Conservation (phyloP, 2,113 vertebrate species). For the Suricata suricatta region DNA sequence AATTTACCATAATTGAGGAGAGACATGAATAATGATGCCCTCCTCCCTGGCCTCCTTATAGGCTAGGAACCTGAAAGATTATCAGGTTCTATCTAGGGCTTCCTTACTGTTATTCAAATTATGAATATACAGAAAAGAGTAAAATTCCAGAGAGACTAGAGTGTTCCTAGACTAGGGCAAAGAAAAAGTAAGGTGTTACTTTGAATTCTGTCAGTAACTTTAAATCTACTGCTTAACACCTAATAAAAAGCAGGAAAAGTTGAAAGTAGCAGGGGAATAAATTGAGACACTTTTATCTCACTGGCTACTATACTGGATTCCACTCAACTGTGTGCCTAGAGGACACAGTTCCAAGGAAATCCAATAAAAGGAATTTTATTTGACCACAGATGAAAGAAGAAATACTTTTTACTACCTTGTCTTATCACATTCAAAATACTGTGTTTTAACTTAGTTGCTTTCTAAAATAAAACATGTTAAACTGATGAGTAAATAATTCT, state of each 20-base stretch:
- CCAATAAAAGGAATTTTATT: conserved; percentile 34
- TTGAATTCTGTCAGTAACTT: not conserved
- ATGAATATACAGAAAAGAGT: not conserved
- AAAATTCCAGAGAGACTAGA: not conserved
- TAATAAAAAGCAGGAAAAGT: not conserved
- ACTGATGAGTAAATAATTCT: conserved; percentile 42
- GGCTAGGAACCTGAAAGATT: not conserved
- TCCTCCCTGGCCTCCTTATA: not conserved
- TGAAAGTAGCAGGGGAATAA: not conserved
- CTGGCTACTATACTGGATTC: not conserved
- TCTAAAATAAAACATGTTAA: not conserved
- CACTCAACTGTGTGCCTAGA: not conserved
- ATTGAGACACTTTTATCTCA: conserved; percentile 49
- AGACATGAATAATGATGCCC: not conserved
- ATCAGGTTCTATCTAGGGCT: not conserved
- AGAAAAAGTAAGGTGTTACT: not conserved
- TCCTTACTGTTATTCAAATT: not conserved
- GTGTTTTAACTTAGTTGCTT: not conserved
- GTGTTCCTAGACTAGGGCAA: not conserved
- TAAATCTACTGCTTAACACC: not conserved
- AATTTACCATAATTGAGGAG: not conserved
- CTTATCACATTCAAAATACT: conserved; percentile 5
- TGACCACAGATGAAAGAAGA: not conserved
- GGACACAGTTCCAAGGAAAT: conserved; percentile 33
- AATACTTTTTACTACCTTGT: not conserved